Conservation (phyloP, 35 echinoderm and acorn worm genomes). For the Amphiura filiformis region DNA sequence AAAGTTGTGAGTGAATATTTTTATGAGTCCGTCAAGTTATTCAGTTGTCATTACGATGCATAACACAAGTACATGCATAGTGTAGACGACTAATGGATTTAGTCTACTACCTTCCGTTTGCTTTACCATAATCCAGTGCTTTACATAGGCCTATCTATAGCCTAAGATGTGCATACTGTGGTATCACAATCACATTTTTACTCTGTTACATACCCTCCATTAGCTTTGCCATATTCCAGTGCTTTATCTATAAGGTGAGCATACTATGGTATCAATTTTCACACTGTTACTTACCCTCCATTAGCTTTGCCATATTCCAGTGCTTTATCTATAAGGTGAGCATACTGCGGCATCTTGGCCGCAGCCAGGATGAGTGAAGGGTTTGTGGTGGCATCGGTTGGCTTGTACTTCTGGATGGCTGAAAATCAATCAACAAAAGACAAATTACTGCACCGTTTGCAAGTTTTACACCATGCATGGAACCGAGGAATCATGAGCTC, state of each 20-base stretch:
- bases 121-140: no score
- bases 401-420: slow-evolving; percentile 81
- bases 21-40: no score
- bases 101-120: no score
- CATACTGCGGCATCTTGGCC: slow-evolving; percentile 52
- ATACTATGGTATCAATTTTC: slow-evolving; percentile 58
- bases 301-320: slow-evolving; percentile 54
- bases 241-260: slow-evolving; percentile 43
- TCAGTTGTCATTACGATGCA: no score
- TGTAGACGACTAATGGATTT: no score
- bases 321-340: slow-evolving; percentile 43
- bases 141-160: no score
- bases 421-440: no score
- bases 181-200: no score
- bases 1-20: no score
- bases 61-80: no score
- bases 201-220: slow-evolving; percentile 40
- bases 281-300: slow-evolving; percentile 36
- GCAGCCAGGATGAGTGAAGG: slow-evolving; percentile 78
- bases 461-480: not conserved
- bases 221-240: slow-evolving; percentile 51
- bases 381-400: slow-evolving; percentile 89
- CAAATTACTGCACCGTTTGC: not conserved
- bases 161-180: no score
- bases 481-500: not conserved